phyloP scores from a whole-genome alignment of 2,888 invertebrate genomes.

The Salpingus planirostris region DNA sequence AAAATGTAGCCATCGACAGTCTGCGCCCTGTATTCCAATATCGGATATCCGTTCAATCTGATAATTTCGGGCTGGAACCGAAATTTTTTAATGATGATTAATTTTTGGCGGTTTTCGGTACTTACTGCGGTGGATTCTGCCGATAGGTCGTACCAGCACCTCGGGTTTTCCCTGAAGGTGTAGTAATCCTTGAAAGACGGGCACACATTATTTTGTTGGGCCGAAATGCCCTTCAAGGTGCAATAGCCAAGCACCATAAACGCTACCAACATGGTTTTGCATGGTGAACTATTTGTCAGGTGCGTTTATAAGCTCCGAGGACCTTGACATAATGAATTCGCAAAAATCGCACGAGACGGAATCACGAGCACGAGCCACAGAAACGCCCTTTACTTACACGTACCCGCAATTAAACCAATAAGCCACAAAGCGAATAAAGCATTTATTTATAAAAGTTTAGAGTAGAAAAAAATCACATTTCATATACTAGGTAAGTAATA shows the following conservation, averaged over 20 bases:
- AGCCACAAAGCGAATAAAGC: too few species aligned
- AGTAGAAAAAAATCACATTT: too few species aligned
- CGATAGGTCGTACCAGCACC: conserved; percentile 36
- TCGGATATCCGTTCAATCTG: conserved; percentile 38
- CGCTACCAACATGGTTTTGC: background rate
- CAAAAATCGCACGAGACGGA: too few species aligned
- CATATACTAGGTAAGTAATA: too few species aligned
- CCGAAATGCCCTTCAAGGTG: conserved; percentile 3
- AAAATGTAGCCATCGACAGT: conserved; percentile 44
- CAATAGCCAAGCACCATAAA: conserved; percentile 4
- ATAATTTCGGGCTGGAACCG: conserved; percentile 43
- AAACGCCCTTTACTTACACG: too few species aligned
- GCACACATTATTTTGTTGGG: conserved; percentile 34
- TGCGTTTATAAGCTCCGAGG: too few species aligned
- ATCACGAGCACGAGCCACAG: too few species aligned
- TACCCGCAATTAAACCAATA: too few species aligned
- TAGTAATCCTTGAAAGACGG: conserved; percentile 35
- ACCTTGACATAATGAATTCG: too few species aligned
- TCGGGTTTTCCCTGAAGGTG: conserved; percentile 31
- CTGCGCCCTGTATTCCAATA: conserved; percentile 40
- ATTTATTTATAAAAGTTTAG: too few species aligned
- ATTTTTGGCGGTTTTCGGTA: background rate
- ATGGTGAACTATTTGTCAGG: too few species aligned
- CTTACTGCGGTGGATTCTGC: conserved; percentile 26
- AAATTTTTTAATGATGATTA: conserved; percentile 3